Base-by-base conservation (phyloP, 2,113 vertebrate genomes). In the Neodontobutis hainanensis region DNA sequence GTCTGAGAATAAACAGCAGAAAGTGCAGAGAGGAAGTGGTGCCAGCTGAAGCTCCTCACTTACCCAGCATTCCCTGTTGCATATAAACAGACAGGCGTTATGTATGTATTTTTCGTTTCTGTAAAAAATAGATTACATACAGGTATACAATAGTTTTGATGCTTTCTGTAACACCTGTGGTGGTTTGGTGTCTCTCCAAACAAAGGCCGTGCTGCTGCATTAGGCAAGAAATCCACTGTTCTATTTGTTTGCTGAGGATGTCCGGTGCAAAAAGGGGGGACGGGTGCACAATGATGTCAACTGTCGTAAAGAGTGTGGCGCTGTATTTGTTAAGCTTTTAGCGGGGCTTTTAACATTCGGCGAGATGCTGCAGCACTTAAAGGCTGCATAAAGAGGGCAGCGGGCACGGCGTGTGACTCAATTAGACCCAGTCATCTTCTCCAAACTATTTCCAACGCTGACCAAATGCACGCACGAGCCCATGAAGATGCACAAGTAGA, bases 281-380 rank as follows among this genome's bases (percentile, higher is more conserved):
- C 55, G 43, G 77, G 80, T 66, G 80, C 75, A 50, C 44, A 68
- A 81, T 73, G 70, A 69, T 64, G 76, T 71, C 49, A 70, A 69
- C 65, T 85, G 80, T 75, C 83, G 83, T 89, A 88, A 90, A 89
- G 67, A 44, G 32, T 11, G 47, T 48, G 76, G 70, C 70, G 76
- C 70, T 15, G 34, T 92, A 86, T 92, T 91, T 92, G 90, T 90
- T 69, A 82, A 86, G 89, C 88, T 90, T 91, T 92, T 90, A 91
- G 85, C 73, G 47, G 19, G 82, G 82, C 86, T 90, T 86, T 90
- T 86, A 88, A 70, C 73, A 47, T 84, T 83, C 68, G 68, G 61
- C 55, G 61, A 16, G 62, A 70, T 65, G 49, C 55, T 3, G 58
- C 51, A 19, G 53, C 66, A 48, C 52, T 71, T 44, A 55, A 14